Evolutionary conservation across 1,140 invertebrate genomes (phyloP).

Genomic region (Dermatophagoides farinae): DNA sequence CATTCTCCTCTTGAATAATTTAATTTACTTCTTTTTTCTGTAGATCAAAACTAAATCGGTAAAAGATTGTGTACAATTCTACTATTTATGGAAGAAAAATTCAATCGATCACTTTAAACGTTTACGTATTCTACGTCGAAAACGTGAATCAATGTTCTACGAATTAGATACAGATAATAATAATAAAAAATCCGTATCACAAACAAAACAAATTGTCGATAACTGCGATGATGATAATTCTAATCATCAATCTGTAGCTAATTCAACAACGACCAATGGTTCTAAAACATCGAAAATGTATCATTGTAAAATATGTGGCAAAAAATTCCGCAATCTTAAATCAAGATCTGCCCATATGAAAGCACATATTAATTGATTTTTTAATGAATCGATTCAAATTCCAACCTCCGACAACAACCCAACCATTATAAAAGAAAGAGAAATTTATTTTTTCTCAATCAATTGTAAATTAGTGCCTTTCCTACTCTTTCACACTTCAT

Average conservation of each 20-base stretch:
- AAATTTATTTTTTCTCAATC: no score
- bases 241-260: neutral
- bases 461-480: no score
- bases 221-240: neutral
- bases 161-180: constrained; percentile 25
- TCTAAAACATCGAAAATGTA: constrained; percentile 32
- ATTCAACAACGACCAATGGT: neutral
- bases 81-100: constrained; percentile 94
- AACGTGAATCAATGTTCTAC: constrained; percentile 27
- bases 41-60: constrained; percentile 55
- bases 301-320: constrained; percentile 91
- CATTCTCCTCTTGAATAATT: constrained; percentile 9
- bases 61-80: constrained; percentile 90
- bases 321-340: constrained; percentile 91
- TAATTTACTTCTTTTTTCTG: constrained; percentile 1
- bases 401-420: neutral
- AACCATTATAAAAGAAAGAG: no score
- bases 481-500: no score
- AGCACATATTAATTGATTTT: constrained; percentile 40
- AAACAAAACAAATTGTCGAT: constrained; percentile 10
- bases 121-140: constrained; percentile 32
- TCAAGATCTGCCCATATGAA: constrained; percentile 96
- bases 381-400: neutral
- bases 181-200: no score
- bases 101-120: constrained; percentile 61